Percentiles rank a stretch among this genome's conserved stretches.
Evolutionary conservation across 1,140 invertebrate species (phyloP).

Genomic region (Temnothorax nylanderi): DNA sequence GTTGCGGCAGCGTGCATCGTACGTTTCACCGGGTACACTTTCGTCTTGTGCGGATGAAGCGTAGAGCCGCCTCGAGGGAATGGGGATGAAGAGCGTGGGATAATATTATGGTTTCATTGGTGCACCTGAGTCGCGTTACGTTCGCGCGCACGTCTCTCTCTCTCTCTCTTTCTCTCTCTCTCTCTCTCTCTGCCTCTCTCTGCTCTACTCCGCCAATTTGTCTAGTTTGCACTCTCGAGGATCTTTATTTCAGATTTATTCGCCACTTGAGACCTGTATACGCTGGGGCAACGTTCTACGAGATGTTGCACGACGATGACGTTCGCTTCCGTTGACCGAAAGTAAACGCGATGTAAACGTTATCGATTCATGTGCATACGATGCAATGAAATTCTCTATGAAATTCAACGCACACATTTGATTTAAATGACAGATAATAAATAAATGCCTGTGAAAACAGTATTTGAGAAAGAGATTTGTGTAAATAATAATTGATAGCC

Average conservation of each 20-base stretch:
- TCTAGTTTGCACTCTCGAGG: slow-evolving; percentile 55
- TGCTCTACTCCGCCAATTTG: slow-evolving; percentile 57
- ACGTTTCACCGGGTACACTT: slow-evolving; percentile 12
- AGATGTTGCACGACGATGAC: slow-evolving; percentile 39
- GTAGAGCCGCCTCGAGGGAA: slow-evolving; percentile 27
- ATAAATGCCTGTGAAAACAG: neutral
- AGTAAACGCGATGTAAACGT: neutral
- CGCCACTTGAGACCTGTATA: slow-evolving; percentile 38
- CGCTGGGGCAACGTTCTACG: neutral
- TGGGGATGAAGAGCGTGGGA: slow-evolving; percentile 72
- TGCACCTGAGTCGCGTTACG: slow-evolving; percentile 71
- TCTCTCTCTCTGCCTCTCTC: neutral
- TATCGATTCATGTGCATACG: neutral
- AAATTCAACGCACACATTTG: neutral
- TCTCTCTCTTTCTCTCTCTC: neutral
- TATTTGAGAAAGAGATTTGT: neutral
- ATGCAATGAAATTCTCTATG: neutral
- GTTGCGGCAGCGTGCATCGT: neutral
- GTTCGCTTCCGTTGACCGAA: neutral
- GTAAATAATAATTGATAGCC: neutral
- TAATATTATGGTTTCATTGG: slow-evolving; percentile 77
- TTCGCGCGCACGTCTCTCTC: neutral
- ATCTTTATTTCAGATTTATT: slow-evolving; percentile 66
- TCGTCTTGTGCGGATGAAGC: slow-evolving; percentile 11
- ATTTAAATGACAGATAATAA: neutral